Base-by-base conservation (phyloP, 2,113 vertebrate species). In the Cyanocitta stelleri region DNA sequence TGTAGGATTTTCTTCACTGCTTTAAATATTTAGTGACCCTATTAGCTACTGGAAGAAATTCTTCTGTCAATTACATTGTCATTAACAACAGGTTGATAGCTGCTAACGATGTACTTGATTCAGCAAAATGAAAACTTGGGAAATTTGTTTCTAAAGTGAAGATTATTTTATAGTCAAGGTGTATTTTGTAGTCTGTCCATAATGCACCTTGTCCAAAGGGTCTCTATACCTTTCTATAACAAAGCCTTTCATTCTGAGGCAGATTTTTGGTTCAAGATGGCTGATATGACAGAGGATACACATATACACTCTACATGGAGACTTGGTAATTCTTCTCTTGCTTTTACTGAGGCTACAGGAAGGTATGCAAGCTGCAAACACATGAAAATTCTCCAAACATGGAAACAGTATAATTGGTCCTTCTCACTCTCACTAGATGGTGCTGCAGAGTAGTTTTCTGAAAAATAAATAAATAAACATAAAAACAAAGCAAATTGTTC, bases 381-480 rank as follows among this genome's bases (percentile, higher is more conserved):
- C 5, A 49, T 52, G 49, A 68, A 73, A 24, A 37, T 77, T 88
- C 39, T 90, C 46, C 88, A 63, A 52, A 83, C 16, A 74, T 88
- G 75, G 82, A 49, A 94, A 73, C 30, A 66, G 10, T 61, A 4
- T 18, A 41, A 82, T 14, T 43, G 71, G 58, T 81, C 32, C 19
- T 88, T 90, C 32, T 85, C 37, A 56, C 32, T 79, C 59, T 95
- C 95, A 72, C 95, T 96, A 97, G 93, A 93, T 92, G 95, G 93
- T 87, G 95, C 96, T 94, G 61, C 82, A 93, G 82, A 95, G 92
- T 29, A 88, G 67, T 81, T 86, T 94, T 81, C 43, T 37, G 59
- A 46, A 80, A 95, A 94, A 81, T 71, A 93, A 81, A 84, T 77
- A 90, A 88, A 83, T 15, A 85, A 75, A 43, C 23, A 29, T 20